Base-by-base conservation (phyloP, 64 coral and sea anemone species). In the Stichodactyla mertensii region DNA sequence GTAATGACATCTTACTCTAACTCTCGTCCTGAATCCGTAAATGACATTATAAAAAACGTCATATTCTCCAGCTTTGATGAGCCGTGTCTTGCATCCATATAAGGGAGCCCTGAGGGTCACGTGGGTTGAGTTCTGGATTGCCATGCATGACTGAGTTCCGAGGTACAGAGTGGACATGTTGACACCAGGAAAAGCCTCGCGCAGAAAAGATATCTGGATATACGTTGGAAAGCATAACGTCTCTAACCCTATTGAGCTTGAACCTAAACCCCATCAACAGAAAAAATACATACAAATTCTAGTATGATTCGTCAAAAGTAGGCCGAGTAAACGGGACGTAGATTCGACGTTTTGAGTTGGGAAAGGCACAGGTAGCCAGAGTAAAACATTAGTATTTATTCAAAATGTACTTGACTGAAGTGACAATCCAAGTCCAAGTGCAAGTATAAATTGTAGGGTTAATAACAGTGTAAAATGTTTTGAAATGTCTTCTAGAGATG, bases 81-180 rank as follows among this genome's bases (percentile, higher is more conserved):
- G 7, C 6, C 14, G 69, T 10, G 51, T 81, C 78, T 55, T 5
- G n/a, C 78, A 81, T 52, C 78, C 78, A 81, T 20, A 81, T 81
- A 81, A 81, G 78, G 78, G 78, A 53, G 78, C 78, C 19, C 22
- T 81, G 36, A 81, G 54, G 20, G 51, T 81, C 78, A 81, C 78
- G 78, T 81, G 78, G 20, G 78, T 55, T 52, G 19, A 81, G 78
- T 81, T 81, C 78, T 5, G 15, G 78, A 5, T 10, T 81, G 78
- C 13, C 52, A 12, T 54, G 20, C 78, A 81, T 16, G 0, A 54
- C 5, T n/a, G 24, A 31, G 7, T 31, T 74, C 69, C 22, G 0
- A 74, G n/a, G 69, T 74, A 14, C 69, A 74, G 24, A n/a, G 0
- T 26, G 14, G 69, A 31, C 23, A 74, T 12, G 24, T 74, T 27